Conservation (phyloP, 2,888 invertebrate species). For the Drosophila mayaguana region DNA sequence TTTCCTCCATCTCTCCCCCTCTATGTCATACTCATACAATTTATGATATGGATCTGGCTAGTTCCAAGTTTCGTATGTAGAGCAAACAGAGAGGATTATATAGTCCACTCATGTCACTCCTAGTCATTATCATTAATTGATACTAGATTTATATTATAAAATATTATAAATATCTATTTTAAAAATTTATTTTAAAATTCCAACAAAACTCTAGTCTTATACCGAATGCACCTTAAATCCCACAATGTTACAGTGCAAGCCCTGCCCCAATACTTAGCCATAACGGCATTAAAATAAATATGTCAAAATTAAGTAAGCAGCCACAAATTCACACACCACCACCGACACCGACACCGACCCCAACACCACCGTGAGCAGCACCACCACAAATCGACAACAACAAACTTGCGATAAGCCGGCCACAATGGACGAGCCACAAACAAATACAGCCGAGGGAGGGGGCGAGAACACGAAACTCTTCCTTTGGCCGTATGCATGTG, state of each 20-base stretch:
- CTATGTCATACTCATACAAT: too few species aligned
- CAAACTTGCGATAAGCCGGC: constrained; percentile 51
- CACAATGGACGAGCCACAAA: constrained; percentile 35
- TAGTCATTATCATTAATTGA: too few species aligned
- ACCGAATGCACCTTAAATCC: too few species aligned
- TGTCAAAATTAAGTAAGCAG: constrained; percentile 78
- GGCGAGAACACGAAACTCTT: constrained; percentile 35
- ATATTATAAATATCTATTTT: too few species aligned
- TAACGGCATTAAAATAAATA: constrained; percentile 72
- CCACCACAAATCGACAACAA: constrained; percentile 33
- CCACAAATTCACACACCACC: constrained; percentile 60
- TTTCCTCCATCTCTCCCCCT: too few species aligned
- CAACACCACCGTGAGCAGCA: constrained; percentile 13
- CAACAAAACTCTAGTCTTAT: not conserved
- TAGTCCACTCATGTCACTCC: too few species aligned
- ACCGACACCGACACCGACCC: constrained; percentile 20
- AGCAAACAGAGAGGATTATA: too few species aligned
- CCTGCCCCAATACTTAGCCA: constrained; percentile 40
- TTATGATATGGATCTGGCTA: too few species aligned
- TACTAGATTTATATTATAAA: too few species aligned
- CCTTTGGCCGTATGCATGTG: constrained; percentile 17
- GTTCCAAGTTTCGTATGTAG: too few species aligned
- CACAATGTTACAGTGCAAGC: not conserved
- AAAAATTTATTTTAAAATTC: too few species aligned
- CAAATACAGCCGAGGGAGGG: constrained; percentile 14